Evolutionary conservation across 2,797 vertebrate genomes (phyloP).

Genomic region (Staurois parvus): DNA sequence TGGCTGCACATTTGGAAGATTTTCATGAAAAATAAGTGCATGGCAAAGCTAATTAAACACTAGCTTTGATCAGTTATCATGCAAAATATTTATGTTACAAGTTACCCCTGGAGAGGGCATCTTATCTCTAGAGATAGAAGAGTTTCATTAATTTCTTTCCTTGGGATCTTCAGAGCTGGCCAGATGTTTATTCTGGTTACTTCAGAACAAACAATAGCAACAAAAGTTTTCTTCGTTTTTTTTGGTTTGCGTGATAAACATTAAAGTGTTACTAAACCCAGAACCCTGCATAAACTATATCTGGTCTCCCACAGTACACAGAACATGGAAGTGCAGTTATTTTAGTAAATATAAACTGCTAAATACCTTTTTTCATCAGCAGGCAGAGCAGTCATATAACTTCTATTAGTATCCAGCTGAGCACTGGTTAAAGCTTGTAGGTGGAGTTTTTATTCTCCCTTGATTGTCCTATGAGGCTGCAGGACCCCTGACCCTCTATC

Average conservation of each 20-base stretch:
- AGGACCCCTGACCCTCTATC: too few relatives aligned
- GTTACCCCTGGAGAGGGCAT: constrained; percentile 35
- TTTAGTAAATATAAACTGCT: too few relatives aligned
- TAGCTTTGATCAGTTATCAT: constrained; percentile 39
- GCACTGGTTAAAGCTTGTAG: too few relatives aligned
- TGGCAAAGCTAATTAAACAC: background rate
- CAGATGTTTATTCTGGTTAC: constrained; percentile 41
- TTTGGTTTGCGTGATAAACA: background rate
- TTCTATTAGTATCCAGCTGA: too few relatives aligned
- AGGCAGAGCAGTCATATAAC: too few relatives aligned
- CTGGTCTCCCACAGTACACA: too few relatives aligned
- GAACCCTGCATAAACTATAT: too few relatives aligned
- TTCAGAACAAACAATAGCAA: constrained; percentile 22
- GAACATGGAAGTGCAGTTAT: too few relatives aligned
- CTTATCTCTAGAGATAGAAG: constrained; percentile 39
- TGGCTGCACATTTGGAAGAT: background rate
- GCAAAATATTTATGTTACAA: constrained; percentile 55
- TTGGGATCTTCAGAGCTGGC: constrained; percentile 35
- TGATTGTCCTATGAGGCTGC: too few relatives aligned
- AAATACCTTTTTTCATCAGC: too few relatives aligned
- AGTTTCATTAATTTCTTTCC: constrained; percentile 54
- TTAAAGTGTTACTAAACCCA: too few relatives aligned
- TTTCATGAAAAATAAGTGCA: background rate
- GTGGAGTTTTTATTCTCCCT: too few relatives aligned
- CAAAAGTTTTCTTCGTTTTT: background rate